A percentile compares a stretch with the other conserved stretches of the same genome.
Evolutionary conservation across 2,113 vertebrate genomes (phyloP).

Genomic region (Leptodactylus fuscus): DNA sequence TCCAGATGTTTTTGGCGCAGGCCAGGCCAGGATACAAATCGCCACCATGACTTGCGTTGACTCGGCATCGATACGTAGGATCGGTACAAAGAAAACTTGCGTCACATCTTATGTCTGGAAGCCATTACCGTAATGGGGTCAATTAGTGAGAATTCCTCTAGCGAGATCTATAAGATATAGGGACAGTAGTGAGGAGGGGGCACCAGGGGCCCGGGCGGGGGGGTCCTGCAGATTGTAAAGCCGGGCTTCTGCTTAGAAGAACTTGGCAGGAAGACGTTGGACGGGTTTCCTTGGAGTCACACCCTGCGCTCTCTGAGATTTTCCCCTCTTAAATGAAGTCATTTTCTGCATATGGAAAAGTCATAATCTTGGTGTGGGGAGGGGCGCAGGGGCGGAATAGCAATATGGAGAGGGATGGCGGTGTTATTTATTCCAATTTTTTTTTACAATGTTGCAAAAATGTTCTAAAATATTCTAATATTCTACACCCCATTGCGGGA

Average conservation of each 20-base stretch:
- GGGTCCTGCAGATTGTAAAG: background rate
- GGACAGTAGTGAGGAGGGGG: conserved; percentile 12
- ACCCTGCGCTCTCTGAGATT: conserved; percentile 11
- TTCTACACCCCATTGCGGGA: background rate
- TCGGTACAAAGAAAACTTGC: background rate
- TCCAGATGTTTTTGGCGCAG: background rate
- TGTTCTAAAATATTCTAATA: background rate
- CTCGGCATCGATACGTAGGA: background rate
- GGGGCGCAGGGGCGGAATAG: background rate
- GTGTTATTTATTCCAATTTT: background rate
- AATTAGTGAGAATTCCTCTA: background rate
- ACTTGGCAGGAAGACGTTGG: conserved; percentile 24
- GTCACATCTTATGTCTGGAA: conserved; percentile 26
- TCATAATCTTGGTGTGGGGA: background rate
- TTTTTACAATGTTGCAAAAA: too few species aligned
- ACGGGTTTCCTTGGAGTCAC: conserved; percentile 21
- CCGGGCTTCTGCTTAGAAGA: background rate
- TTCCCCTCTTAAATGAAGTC: conserved; percentile 26
- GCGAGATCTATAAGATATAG: background rate
- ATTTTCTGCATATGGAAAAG: conserved; percentile 44
- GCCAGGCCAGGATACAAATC: background rate
- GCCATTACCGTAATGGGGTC: background rate
- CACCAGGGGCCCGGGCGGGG: background rate
- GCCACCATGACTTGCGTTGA: background rate
- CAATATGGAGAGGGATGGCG: background rate